Evolutionary conservation across 2,797 vertebrate species (phyloP), one percentile per base, ranked within the genome.

Genomic region (Neosalanx taihuensis): DNA sequence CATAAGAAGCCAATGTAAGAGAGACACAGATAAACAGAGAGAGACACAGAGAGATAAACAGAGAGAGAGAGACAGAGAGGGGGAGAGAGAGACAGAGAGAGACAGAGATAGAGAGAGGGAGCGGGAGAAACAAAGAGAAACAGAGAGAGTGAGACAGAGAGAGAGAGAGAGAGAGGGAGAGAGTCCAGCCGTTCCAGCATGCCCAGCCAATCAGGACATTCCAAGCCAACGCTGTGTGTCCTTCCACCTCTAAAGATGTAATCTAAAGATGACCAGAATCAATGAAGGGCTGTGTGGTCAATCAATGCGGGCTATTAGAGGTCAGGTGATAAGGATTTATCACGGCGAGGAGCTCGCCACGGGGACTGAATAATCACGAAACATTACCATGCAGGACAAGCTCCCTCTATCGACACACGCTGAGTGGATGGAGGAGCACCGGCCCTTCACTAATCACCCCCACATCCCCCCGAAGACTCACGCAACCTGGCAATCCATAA

Each of bases 201-300:
- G 5, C 2, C 31, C n/a, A 5, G 66, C 49, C 35, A 60, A 15
- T n/a, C 60, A 4, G 13, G 23, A 41, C 33, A 13, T 12, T 30
- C n/a, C 3, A 76, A 80, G 78, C 82, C 59, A 62, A 76, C 13
- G 13, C 29, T 65, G 64, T 57, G 73, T 35, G 26, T 10, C 1
- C 4, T 30, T 64, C 66, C 68, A 69, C 77, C 75, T 69, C 73
- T 77, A 76, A 83, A 77, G 85, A 83, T 84, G 70, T 76, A 81
- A 89, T 86, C 84, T 79, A 74, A 20, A 72, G 85, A 69, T 72
- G 73, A 83, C 79, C 70, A 23, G 76, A 78, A 83, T 89, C 89
- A 82, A 83, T 87, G 79, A 77, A 26, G 41, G 30, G 69, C 73
- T 76, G 83, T 78, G 72, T 76, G 65, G 26, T 72, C 72, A 80